Base-by-base conservation (phyloP, 2,888 invertebrate genomes). In the Odontocolon sp. region DNA sequence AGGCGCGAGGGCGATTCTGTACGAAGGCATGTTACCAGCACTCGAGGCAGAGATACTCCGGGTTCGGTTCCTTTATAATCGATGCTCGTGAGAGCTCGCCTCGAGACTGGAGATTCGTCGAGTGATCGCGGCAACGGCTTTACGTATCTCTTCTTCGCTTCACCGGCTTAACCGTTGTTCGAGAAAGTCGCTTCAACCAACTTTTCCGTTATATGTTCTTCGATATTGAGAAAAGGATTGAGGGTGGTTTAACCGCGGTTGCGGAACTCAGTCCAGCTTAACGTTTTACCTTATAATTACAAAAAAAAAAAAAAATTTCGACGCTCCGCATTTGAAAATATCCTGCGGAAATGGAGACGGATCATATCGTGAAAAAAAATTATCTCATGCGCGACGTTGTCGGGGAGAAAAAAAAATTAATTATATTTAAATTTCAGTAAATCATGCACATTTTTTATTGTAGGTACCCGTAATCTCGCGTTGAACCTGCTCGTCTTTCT, bases 91-190 rank as follows among this genome's bases (percentile, higher is more conserved):
- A 69, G 23, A 45, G 26, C 38, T 59, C 42, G 3, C 31, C 36
- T 54, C 50, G 50, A 38, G 21, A 31, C 16, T 45, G 14, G 31
- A 63, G 63, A 69, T 69, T 69, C 56, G 38, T 59, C 45, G 64
- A 59, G 57, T 59, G 61, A 72, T 66, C 66, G 61, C 40, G 52
- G 18, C 47, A 28, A 16, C 23, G 21, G 45, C 47, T 40, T 50
- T 52, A 42, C 36, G 54, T 47, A 67, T 73, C 67, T 73, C 61
- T 66, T 38, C 54, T 66, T 50, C 59, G 40, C 52, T 66, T 64
- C 57, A 59, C 56, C 72, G 66, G 56, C 47, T 66, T 59, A 66
- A 66, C 56, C 66, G 66, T 66, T 66, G 28, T 72, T 72, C 66
- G 59, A 66, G 57, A 66, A 72, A 66, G 59, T 59, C 50, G 42